Base-by-base conservation (phyloP, 2,113 vertebrate species). In the Coracopsis vasa region DNA sequence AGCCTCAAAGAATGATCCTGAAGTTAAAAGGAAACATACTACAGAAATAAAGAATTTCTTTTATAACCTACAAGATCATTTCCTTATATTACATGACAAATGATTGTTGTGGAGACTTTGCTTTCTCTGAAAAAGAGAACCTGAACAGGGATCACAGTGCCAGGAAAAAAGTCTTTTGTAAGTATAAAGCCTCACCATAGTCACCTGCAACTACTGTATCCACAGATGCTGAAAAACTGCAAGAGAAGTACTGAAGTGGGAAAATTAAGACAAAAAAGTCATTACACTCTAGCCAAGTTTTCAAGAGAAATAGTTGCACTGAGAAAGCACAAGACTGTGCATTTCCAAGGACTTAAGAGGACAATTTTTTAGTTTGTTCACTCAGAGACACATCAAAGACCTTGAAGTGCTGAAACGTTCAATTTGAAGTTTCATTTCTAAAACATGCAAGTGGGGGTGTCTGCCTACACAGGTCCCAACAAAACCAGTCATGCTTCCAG, bases 71-170 rank as follows among this genome's bases (percentile, higher is more conserved):
- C 28, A 12, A 10, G n/a, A 58, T 16, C 1, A 60, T 28, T 41
- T 62, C 56, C 14, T 35, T 39, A 2, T 1, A 14, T 47, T 7
- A 28, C 11, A 60, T 3, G 11, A 39, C 20, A 19, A 28, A 25
- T 0, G 0, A 5, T 10, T 4, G 0, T 8, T 2, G 16, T 11
- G 48, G 53, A 87, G 9, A 19, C 44, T 73, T 67, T 0, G 0
- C 16, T 33, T 60, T 44, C 60, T 10, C 39, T 11, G 13, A 7
- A 28, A 10, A 73, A 12, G 8, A 73, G 21, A 35, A 54, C 3
- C 48, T 65, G 54, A 47, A n/a, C 24, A 72, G 17, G 14, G 28
- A 60, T 20, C n/a, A 19, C 1, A 0, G n/a, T 3, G 7, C 20
- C 53, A 89, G 51, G 15, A 56, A 45, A 21, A 78, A 66, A 4